A percentile compares a stretch with the other conserved stretches of the same genome.
Conservation (phyloP, 2,113 vertebrate species). For the rabbit (Oryctolagus cuniculus) region mOryCun1.1 NC_091444.1:29584501-29585000, state of each 20-base stretch:
- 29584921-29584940: background rate
- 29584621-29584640: no score
- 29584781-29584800: background rate
- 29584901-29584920: background rate
- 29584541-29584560: no score
- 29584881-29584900: background rate
- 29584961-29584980: background rate
- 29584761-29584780: background rate
- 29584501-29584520: no score
- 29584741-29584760: background rate
- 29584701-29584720: no score
- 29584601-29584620: no score
- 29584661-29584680: no score
- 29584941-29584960: background rate
- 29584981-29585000: background rate
- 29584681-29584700: no score
- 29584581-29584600: no score
- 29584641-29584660: no score
- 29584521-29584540: no score
- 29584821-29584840: background rate
- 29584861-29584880: conserved; percentile 10
- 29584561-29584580: no score
- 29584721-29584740: background rate
- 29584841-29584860: background rate
- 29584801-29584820: background rate